These are phyloP conservation scores for Mirza zaza DNA, from an alignment of 2,113 vertebrate genomes.

Conservation along the genomic window DNA sequence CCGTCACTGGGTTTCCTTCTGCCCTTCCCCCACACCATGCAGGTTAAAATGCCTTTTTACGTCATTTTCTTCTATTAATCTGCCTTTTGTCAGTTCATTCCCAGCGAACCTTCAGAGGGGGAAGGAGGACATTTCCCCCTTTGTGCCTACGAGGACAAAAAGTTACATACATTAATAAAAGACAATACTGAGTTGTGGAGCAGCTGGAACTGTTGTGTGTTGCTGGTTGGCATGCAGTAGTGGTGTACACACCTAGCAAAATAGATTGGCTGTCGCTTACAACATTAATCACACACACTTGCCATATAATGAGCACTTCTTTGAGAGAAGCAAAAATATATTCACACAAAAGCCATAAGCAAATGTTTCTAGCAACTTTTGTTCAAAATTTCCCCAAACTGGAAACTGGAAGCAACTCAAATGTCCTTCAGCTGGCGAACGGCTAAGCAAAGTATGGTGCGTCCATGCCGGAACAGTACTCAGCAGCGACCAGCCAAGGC, in stretches of 20 bases:
- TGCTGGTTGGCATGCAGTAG: background rate
- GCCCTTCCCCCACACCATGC: background rate
- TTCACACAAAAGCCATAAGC: background rate
- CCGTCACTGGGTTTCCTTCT: background rate
- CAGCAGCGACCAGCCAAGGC: background rate
- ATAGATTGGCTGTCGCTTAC: background rate
- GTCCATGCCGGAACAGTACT: background rate
- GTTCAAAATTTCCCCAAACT: background rate
- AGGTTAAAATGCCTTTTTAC: background rate
- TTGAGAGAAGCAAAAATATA: conserved; percentile 14
- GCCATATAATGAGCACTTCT: background rate
- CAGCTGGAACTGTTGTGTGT: background rate
- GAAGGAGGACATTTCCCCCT: background rate
- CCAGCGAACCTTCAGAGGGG: background rate
- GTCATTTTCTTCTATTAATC: background rate
- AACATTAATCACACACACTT: background rate
- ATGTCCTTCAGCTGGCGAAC: background rate
- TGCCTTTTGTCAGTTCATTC: background rate
- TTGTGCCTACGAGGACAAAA: background rate
- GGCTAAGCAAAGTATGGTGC: background rate
- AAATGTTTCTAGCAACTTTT: background rate
- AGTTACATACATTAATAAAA: background rate
- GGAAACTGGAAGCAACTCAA: background rate
- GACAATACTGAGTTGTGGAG: background rate
- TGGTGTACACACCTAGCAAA: background rate